Evolutionary conservation across 2,888 invertebrate genomes (phyloP).

Genomic region (Nipponacmea schrenckii): DNA sequence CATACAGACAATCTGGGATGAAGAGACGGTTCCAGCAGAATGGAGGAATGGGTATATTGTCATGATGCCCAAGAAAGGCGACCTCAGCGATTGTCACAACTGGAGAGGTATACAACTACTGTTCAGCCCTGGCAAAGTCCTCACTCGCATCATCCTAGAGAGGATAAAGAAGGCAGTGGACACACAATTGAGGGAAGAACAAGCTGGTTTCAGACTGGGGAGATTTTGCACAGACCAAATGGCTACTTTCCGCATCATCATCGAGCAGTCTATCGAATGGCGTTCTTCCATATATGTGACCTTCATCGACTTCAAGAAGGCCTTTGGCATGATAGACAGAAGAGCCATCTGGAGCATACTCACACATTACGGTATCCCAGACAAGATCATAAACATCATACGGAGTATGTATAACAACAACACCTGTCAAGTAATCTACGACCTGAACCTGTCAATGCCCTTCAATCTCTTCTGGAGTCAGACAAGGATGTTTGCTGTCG

Average conservation of each 20-base stretch:
- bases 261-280: slow-evolving; percentile 33
- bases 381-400: too few species aligned
- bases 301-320: slow-evolving; percentile 31
- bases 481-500: too few species aligned
- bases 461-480: too few species aligned
- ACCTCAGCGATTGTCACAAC: slow-evolving; percentile 16
- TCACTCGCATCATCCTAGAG: slow-evolving; percentile 13
- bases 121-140: slow-evolving; percentile 23
- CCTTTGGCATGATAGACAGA: slow-evolving; percentile 31
- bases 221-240: slow-evolving; percentile 28
- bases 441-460: too few species aligned
- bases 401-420: too few species aligned
- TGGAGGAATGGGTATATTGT: slow-evolving; percentile 9
- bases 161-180: slow-evolving; percentile 10
- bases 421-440: too few species aligned
- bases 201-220: slow-evolving; percentile 29
- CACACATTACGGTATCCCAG: too few species aligned
- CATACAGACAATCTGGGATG: slow-evolving; percentile 17
- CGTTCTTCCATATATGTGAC: slow-evolving; percentile 25
- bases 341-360: slow-evolving; percentile 25
- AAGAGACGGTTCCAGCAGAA: slow-evolving; percentile 16
- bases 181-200: slow-evolving; percentile 23
- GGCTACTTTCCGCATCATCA: slow-evolving; percentile 24
- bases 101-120: slow-evolving; percentile 31
- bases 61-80: slow-evolving; percentile 16